These are phyloP conservation scores for Zeuzera pyrina DNA, from an alignment of 2,888 invertebrate species.

Conservation along the genomic window DNA sequence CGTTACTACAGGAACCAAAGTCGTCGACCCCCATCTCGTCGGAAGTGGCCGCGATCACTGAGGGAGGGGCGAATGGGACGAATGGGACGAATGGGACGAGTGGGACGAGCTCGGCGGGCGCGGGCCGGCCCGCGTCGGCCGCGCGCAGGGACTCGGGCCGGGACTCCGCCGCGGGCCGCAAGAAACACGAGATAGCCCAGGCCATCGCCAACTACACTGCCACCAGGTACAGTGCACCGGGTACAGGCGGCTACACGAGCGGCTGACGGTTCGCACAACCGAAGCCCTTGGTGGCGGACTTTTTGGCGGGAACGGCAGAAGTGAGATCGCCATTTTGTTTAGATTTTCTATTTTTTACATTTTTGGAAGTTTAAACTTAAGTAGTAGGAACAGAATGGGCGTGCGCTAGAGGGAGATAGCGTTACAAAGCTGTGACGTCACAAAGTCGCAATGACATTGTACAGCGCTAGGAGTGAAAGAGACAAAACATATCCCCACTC, in stretches of 20 bases:
- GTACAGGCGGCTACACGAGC: too few relatives aligned
- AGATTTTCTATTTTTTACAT: not conserved
- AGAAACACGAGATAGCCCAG: constrained; percentile 93
- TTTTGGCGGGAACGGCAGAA: not conserved
- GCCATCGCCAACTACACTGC: constrained; percentile 95
- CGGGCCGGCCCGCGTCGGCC: constrained; percentile 27
- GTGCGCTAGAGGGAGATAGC: too few relatives aligned
- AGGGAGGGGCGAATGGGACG: constrained; percentile 20
- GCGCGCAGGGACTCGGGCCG: constrained; percentile 44
- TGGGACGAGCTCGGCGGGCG: constrained; percentile 28
- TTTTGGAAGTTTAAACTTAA: too few relatives aligned
- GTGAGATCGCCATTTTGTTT: not conserved
- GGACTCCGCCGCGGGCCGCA: constrained; percentile 57
- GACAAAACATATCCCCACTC: too few relatives aligned
- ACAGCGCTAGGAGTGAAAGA: too few relatives aligned
- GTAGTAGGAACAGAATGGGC: too few relatives aligned
- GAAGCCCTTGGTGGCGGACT: too few relatives aligned
- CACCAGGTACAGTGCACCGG: constrained; percentile 72
- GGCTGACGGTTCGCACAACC: too few relatives aligned
- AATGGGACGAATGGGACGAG: constrained; percentile 26
- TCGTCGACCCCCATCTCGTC: constrained; percentile 57
- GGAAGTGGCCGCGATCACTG: constrained; percentile 58
- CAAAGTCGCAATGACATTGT: too few relatives aligned
- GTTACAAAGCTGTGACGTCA: too few relatives aligned
- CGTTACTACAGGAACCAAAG: constrained; percentile 37